Evolutionary conservation across 2,113 vertebrate species (phyloP).

Genomic region (Eonycteris spelaea): DNA sequence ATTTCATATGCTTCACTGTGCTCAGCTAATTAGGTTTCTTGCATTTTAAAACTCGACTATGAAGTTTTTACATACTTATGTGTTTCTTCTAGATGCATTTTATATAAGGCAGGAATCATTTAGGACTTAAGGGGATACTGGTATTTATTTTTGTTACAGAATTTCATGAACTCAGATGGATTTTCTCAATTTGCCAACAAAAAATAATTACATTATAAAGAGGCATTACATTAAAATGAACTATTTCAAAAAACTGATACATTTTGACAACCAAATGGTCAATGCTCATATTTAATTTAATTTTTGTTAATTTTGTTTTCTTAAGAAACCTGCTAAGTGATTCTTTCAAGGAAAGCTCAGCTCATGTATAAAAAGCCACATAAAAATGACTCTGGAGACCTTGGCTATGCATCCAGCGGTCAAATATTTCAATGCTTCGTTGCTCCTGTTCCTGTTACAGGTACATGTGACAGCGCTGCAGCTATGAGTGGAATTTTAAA

Average conservation of each 20-base stretch:
- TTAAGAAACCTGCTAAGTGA: not conserved
- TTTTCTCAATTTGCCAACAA: constrained; percentile 10
- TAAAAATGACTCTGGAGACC: constrained; percentile 74
- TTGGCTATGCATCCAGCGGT: constrained; percentile 73
- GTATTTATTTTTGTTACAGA: not conserved
- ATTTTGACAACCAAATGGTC: not conserved
- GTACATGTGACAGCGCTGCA: constrained; percentile 80
- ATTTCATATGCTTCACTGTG: not conserved
- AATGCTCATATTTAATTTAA: not conserved
- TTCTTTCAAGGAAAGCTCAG: constrained; percentile 50
- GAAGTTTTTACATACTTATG: not conserved
- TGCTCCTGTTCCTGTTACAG: constrained; percentile 72
- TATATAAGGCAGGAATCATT: not conserved
- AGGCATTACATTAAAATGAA: not conserved
- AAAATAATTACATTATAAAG: not conserved
- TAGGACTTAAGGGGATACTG: not conserved
- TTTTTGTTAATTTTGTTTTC: not conserved
- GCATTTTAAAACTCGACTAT: constrained; percentile 18
- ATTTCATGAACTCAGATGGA: not conserved
- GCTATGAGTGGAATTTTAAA: constrained; percentile 97
- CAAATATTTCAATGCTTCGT: constrained; percentile 72
- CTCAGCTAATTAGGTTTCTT: constrained; percentile 15
- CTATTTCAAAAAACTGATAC: not conserved
- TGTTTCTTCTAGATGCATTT: constrained; percentile 12
- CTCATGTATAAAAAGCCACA: constrained; percentile 50